Evolutionary conservation across 64 coral and sea anemone genomes (phyloP).

Genomic region (Trachythela sp.): DNA sequence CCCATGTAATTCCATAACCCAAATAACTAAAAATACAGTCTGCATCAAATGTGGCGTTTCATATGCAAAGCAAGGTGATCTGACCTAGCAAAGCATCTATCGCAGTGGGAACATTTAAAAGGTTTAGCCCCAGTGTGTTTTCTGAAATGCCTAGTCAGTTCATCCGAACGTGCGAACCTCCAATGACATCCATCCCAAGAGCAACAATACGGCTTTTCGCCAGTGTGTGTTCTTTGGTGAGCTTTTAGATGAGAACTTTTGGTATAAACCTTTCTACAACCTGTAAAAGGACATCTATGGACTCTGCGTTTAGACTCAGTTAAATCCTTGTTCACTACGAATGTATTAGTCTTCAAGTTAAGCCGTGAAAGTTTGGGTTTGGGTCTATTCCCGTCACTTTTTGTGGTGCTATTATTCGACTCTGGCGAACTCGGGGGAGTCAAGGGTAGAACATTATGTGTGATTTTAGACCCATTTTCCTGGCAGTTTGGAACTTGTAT

Average conservation of each 20-base stretch:
- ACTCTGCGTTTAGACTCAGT: conserved; percentile 91
- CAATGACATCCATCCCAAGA: conserved; percentile 99
- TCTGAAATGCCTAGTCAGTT: conserved; percentile 89
- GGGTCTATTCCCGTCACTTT: conserved; percentile 58
- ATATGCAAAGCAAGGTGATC: conserved; percentile 88
- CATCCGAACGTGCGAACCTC: conserved; percentile 97
- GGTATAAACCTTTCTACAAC: conserved; percentile 96
- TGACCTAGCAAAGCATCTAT: conserved; percentile 86
- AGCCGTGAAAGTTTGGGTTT: conserved; percentile 58
- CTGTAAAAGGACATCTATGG: conserved; percentile 93
- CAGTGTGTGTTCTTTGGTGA: conserved; percentile 97
- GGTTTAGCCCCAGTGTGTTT: conserved; percentile 97
- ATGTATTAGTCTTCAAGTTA: conserved; percentile 41
- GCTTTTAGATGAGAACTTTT: conserved; percentile 99
- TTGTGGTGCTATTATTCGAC: conserved; percentile 57
- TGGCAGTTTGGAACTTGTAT: conserved; percentile 39
- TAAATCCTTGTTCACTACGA: conserved; percentile 66
- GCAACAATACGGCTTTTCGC: conserved; percentile 97
- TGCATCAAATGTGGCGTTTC: conserved; percentile 17
- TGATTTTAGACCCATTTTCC: conserved; percentile 75
- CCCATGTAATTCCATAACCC: background rate
- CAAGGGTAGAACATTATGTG: conserved; percentile 87
- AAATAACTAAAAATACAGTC: background rate
- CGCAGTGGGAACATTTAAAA: conserved; percentile 90
- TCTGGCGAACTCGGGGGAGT: conserved; percentile 97